phyloP scores from a whole-genome alignment of 2,888 invertebrate species.

The Flexamia atlantica region DNA sequence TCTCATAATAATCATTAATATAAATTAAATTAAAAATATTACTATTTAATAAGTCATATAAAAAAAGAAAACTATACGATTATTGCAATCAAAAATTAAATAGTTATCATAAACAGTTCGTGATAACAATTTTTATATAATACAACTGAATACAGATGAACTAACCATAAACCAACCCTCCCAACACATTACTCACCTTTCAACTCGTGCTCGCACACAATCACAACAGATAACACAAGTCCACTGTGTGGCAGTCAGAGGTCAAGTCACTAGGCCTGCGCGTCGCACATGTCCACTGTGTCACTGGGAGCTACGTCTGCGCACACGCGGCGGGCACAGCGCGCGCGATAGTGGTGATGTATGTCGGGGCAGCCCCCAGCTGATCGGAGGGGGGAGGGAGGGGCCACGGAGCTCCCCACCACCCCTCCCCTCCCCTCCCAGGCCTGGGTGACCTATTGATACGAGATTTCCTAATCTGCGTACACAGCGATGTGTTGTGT shows the following conservation, averaged over 20 bases:
- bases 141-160: too few relatives aligned
- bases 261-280: not conserved
- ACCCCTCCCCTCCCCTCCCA: not conserved
- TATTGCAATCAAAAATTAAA: too few relatives aligned
- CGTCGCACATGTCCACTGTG: conserved; percentile 25
- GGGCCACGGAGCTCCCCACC: not conserved
- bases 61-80: too few relatives aligned
- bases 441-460: conserved; percentile 6
- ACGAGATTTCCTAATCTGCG: not conserved
- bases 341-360: not conserved
- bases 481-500: too few relatives aligned
- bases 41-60: too few relatives aligned
- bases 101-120: too few relatives aligned
- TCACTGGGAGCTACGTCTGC: not conserved
- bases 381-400: conserved; percentile 28
- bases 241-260: not conserved
- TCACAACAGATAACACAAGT: not conserved
- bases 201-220: not conserved
- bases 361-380: conserved; percentile 13
- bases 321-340: not conserved
- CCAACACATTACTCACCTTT: too few relatives aligned
- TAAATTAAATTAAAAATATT: too few relatives aligned
- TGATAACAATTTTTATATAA: too few relatives aligned
- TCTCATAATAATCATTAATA: too few relatives aligned
- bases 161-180: too few relatives aligned